phyloP scores from a whole-genome alignment of 2,797 vertebrate species.

The Smutsia temminckii region DNA sequence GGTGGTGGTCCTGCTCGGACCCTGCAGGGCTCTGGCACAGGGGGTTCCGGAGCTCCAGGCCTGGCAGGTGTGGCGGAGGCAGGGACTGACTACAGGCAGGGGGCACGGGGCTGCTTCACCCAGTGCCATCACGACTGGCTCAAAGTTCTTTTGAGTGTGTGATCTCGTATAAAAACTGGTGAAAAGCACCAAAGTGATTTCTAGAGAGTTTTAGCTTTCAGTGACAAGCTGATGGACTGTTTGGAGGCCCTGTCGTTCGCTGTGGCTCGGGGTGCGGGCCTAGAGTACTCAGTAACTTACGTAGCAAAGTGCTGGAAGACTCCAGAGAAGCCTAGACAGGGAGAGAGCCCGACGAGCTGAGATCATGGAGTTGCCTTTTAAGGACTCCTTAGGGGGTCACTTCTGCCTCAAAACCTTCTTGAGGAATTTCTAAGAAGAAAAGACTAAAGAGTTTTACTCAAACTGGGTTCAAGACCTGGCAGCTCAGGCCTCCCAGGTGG shows the following conservation, averaged over 20 bases:
- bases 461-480: not conserved
- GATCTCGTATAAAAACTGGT: not conserved
- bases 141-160: not conserved
- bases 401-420: not conserved
- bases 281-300: not conserved
- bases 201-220: not conserved
- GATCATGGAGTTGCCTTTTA: constrained; percentile 7
- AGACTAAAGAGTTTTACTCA: not conserved
- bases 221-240: not conserved
- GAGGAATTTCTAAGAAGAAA: constrained; percentile 19
- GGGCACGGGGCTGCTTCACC: not conserved
- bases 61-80: not conserved
- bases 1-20: not conserved
- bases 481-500: not conserved
- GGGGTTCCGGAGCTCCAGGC: not conserved
- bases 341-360: not conserved
- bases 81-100: not conserved
- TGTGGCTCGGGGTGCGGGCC: not conserved
- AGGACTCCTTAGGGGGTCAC: not conserved
- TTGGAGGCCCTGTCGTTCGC: not conserved
- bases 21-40: not conserved
- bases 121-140: not conserved
- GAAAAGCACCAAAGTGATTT: not conserved
- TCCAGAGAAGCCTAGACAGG: not conserved
- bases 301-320: constrained; percentile 30